phyloP scores from a whole-genome alignment of 1,140 invertebrate species.

The Philaenus spumarius region DNA sequence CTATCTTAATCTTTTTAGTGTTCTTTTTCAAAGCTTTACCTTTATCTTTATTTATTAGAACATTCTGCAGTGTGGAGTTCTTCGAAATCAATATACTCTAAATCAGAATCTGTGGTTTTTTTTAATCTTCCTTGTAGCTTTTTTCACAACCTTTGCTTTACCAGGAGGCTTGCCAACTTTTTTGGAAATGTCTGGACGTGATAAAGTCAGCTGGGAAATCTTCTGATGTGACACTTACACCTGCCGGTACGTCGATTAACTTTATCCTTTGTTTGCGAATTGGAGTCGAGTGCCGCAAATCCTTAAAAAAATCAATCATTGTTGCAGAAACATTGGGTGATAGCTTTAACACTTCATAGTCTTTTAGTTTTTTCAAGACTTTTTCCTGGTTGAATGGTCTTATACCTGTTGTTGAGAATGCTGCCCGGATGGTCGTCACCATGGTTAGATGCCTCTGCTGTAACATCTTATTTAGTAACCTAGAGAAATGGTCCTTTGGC shows the following conservation, averaged over 20 bases:
- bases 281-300: background rate
- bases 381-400: background rate
- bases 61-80: too few species aligned
- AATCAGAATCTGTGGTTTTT: too few species aligned
- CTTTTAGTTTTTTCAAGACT: background rate
- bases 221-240: background rate
- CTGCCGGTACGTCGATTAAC: background rate
- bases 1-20: too few species aligned
- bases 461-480: background rate
- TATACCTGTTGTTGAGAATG: background rate
- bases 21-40: too few species aligned
- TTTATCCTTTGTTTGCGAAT: background rate
- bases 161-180: too few species aligned
- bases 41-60: too few species aligned
- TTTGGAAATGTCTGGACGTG: too few species aligned
- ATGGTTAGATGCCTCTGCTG: background rate
- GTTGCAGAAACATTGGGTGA: background rate
- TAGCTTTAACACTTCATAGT: background rate
- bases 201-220: too few species aligned
- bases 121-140: too few species aligned
- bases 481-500: slow-evolving; percentile 7
- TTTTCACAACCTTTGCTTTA: too few species aligned
- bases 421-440: background rate
- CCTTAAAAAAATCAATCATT: background rate
- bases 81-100: too few species aligned